Evolutionary conservation across 2,888 invertebrate genomes (phyloP), one percentile per base, ranked within the genome.

Genomic region (Polylopha cassiicola): DNA sequence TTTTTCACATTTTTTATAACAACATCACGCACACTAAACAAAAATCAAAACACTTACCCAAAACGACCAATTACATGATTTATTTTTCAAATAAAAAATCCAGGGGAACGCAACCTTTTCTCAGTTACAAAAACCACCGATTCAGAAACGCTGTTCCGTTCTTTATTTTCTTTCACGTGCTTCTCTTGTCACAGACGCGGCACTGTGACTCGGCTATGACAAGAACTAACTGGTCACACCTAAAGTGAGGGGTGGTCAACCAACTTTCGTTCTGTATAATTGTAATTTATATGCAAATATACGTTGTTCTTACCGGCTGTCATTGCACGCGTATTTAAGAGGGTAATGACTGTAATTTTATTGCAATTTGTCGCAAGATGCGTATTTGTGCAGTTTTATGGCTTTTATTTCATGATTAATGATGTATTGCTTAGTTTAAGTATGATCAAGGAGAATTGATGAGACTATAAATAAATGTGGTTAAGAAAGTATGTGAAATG

Each of bases 121-220:
- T 10, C 11, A 20, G 14, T 13, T n/a, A 16, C 17, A 17, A 14
- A 23, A 11, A 11, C 14, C 41, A 30, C 41, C 21, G 22, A n/a
- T 22, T 32, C 29, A 8, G 15, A 34, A 26, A 6, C 21, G 15
- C n/a, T 18, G 8, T 24, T 43, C 43, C 37, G 30, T 46, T 29
- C 37, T 32, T 28, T n/a, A 16, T 26, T 39, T 38, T 32, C 15
- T 37, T 39, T 47, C 31, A 33, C 79, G 79, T 77, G 78, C 66
- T 68, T 46, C 61, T 61, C 63, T 70, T 70, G 72, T 61, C 60
- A 59, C 32, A 61, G 39, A 37, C 71, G 60, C 75, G 69, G 53
- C 55, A 80, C 79, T 79, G 75, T 53, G 42, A 44, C 52, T 54
- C 61, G 58, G 51, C 45, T 58, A 48, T 62, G 59, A 58, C 58